A percentile compares a stretch with the other conserved stretches of the same genome.
phyloP scores from a whole-genome alignment of 2,113 vertebrate genomes.

The Pampusana beccarii region DNA sequence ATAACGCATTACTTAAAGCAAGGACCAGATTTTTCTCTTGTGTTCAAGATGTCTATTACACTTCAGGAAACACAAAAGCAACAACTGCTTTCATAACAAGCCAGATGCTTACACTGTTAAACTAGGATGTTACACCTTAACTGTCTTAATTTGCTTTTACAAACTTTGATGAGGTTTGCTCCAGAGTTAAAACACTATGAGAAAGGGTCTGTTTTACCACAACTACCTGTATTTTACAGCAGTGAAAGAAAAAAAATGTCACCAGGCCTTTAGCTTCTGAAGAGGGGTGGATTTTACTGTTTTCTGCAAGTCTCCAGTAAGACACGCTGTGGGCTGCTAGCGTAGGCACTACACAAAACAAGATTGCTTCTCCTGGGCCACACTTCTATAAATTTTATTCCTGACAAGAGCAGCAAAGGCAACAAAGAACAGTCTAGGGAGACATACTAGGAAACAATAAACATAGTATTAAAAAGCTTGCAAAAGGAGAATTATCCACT shows the following conservation, averaged over 20 bases:
- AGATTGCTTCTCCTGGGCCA: conserved; percentile 42
- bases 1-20: not conserved
- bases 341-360: conserved; percentile 9
- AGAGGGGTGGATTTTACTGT: not conserved
- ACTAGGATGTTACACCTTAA: not conserved
- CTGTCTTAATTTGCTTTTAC: not conserved
- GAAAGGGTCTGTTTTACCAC: not conserved
- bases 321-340: not conserved
- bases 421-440: conserved; percentile 59
- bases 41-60: not conserved
- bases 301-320: conserved; percentile 35
- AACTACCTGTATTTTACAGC: not conserved
- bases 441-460: conserved; percentile 61
- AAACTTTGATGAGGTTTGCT: not conserved
- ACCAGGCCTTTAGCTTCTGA: not conserved
- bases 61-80: not conserved
- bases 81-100: not conserved
- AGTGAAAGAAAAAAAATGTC: not conserved
- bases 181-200: not conserved
- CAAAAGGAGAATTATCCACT: conserved; percentile 58
- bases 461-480: conserved; percentile 59
- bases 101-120: not conserved
- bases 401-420: conserved; percentile 56
- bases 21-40: not conserved
- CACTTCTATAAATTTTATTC: conserved; percentile 61